These are phyloP conservation scores for Narcine bancroftii DNA, from an alignment of 2,113 vertebrate species.

Conservation along the genomic window DNA sequence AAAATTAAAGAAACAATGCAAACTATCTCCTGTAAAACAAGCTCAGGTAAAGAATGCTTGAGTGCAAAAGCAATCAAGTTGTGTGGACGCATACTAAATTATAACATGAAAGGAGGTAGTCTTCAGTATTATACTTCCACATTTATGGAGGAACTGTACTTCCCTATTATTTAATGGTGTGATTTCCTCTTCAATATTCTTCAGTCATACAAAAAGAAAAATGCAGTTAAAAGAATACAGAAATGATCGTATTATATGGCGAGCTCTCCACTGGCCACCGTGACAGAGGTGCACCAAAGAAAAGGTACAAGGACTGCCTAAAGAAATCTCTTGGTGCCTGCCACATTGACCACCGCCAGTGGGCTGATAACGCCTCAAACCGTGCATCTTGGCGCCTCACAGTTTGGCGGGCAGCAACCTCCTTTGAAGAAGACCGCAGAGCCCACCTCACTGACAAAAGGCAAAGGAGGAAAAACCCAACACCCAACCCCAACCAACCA, in stretches of 20 bases:
- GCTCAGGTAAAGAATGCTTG: background rate
- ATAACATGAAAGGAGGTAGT: background rate
- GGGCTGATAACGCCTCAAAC: too few relatives aligned
- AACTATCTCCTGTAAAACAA: background rate
- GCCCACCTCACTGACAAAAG: too few relatives aligned
- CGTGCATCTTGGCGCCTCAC: too few relatives aligned
- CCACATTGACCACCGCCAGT: too few relatives aligned
- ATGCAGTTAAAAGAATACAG: background rate
- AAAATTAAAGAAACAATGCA: background rate
- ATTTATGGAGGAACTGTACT: background rate
- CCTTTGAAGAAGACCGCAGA: too few relatives aligned
- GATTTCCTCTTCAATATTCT: background rate
- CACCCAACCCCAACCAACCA: too few relatives aligned
- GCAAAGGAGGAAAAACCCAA: too few relatives aligned
- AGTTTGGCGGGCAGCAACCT: too few relatives aligned
- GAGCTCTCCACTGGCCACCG: too few relatives aligned
- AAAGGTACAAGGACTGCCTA: too few relatives aligned
- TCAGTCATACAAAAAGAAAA: background rate
- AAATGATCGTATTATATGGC: background rate
- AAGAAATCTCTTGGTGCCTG: too few relatives aligned
- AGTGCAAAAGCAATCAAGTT: background rate
- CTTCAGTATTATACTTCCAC: background rate
- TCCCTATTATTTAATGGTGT: background rate
- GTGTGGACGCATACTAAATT: background rate
- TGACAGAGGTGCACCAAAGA: too few relatives aligned